Evolutionary conservation across 2,797 vertebrate genomes (phyloP).

Genomic region (Myoxocephalus aenaeus): DNA sequence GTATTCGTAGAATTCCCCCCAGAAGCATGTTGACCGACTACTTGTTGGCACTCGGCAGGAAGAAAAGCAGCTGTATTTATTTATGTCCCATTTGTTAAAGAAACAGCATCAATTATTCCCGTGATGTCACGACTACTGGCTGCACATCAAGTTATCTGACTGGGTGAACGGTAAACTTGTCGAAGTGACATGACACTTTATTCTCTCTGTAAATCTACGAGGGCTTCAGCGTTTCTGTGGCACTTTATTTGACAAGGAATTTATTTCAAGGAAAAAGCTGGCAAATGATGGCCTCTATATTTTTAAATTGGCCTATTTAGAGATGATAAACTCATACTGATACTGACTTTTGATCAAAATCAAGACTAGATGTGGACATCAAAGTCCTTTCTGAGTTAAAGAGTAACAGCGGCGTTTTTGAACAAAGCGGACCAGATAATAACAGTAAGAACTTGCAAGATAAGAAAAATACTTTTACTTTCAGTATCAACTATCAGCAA

Average conservation of each 20-base stretch:
- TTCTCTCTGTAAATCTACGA: not conserved
- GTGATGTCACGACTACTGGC: not conserved
- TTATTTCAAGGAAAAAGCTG: not conserved
- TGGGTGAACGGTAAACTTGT: too few relatives aligned
- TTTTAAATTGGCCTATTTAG: not conserved
- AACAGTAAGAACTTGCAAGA: not conserved
- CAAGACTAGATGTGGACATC: not conserved
- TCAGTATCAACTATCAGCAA: not conserved
- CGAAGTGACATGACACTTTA: too few relatives aligned
- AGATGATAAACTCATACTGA: not conserved
- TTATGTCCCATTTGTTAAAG: not conserved
- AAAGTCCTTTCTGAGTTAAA: not conserved
- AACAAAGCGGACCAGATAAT: not conserved
- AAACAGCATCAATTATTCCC: not conserved
- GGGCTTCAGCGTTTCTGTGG: not conserved
- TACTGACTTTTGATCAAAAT: not conserved
- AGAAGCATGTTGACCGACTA: not conserved
- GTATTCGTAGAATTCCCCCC: not conserved
- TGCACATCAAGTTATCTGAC: too few relatives aligned
- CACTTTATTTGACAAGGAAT: not conserved
- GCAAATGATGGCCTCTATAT: not conserved
- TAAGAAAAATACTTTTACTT: conserved; percentile 10
- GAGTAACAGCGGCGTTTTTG: not conserved
- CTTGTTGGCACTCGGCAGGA: not conserved
- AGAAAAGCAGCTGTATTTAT: not conserved